Evolutionary conservation across 2,113 vertebrate genomes (phyloP), one percentile per base, ranked within the genome.

Genomic region (Phyllostomus discolor): DNA sequence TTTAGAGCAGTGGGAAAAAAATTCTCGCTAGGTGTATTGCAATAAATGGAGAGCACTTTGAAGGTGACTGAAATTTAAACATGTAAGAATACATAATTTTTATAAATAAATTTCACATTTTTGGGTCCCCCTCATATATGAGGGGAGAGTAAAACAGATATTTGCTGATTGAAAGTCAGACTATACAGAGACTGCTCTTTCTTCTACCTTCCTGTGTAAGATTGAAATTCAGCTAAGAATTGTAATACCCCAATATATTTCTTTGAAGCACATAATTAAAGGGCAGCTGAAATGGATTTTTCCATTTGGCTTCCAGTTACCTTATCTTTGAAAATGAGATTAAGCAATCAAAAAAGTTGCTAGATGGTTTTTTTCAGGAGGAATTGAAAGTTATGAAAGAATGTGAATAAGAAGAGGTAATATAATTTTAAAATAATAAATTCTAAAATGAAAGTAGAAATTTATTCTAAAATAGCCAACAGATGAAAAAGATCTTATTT

Each of bases 381-480:
- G 28, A 31, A 9, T 3, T 41, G 17, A 88, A 28, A 16, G 2
- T 46, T n/a, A 66, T 26, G 84, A 12, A 6, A 97, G 62, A 92
- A 90, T 38, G 64, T 67, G 94, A 96, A 83, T 86, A 86, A 96
- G 67, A 31, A 95, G 26, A 93, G 14, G 10, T 24, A 95, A 97
- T 97, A 94, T 70, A 90, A 86, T 38, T 96, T 97, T 88, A 81
- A 95, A 48, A 33, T 73, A 87, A 93, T 90, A 84, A 73, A 38
- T 86, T 92, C 93, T 95, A 38, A 52, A 62, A 94, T 90, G 24
- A 96, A 97, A 89, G 67, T 0, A 95, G 31, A 8, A 94, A 96
- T 97, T 93, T 82, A 96, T 94, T 94, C 22, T 88, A 26, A 96
- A 95, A 93, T 96, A 93, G 92, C 48, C 79, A 97, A 91, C 38